Evolutionary conservation across 1,140 invertebrate species (phyloP), one percentile per base, ranked within the genome.

Genomic region (Lycorma delicatula): DNA sequence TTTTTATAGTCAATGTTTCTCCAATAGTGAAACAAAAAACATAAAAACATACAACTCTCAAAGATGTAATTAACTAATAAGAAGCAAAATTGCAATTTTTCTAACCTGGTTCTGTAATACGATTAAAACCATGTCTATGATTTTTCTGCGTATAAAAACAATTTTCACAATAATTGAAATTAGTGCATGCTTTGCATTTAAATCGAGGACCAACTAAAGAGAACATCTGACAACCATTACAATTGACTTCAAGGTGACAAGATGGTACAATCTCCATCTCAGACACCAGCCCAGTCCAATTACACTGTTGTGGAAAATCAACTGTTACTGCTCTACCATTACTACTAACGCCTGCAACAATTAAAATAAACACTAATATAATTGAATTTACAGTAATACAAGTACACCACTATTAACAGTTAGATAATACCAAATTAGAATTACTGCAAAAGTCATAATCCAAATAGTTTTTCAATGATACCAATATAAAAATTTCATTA

Each of bases 271-370:
- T 70, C 68, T 95, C 91, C 84, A 96, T 91, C 73, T 95, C 92
- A 26, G 83, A 81, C 20, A 91, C 79, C 63, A 92, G 81, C 6
- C 91, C 92, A 5, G 86, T 91, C 91, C 91, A 94, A 55, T 85
- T 85, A 7, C 80, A 81, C 70, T 94, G 89, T 67, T 93, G 86
- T 0, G 91, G 89, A 71, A 96, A 97, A 70, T 96, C 91, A 0
- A 96, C 89, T 0, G 83, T 90, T n/a, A 95, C 78, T 68, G 93
- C 88, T 46, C 79, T 77, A 0, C 89, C 90, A 66, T 86, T 86
- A 25, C 78, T 72, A 26, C 79, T 76, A 46, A 85, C 79, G 50
- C 73, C 80, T 79, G 52, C n/a, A 67, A n/a, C n/a, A n/a, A n/a
- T n/a, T n/a, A n/a, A n/a, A n/a, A n/a, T n/a, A n/a, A n/a, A n/a